Evolutionary conservation across 1,140 invertebrate species (phyloP).

Genomic region (Anoplolepis gracilipes): DNA sequence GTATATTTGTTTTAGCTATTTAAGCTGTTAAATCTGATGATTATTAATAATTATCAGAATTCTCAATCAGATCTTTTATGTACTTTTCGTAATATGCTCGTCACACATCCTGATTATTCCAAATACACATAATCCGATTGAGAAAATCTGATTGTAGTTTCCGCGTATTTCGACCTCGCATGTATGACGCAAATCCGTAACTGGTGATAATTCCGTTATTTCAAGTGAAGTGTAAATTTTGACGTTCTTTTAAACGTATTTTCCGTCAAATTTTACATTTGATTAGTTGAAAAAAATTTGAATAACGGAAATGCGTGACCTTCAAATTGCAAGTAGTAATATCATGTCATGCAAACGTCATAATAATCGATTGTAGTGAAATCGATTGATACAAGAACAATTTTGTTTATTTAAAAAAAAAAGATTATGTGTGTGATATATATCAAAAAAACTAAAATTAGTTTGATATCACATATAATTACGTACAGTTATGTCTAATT

Average conservation of each 20-base stretch:
- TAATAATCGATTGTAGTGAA: background rate
- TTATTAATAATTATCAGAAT: background rate
- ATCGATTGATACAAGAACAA: background rate
- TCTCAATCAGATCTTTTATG: background rate
- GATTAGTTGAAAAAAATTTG: slow-evolving; percentile 7
- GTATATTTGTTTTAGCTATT: background rate
- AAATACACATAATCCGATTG: slow-evolving; percentile 25
- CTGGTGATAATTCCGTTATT: slow-evolving; percentile 45
- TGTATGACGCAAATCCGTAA: slow-evolving; percentile 22
- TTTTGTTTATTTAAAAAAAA: too few species aligned
- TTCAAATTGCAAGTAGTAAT: slow-evolving; percentile 6
- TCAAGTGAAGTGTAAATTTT: slow-evolving; percentile 35
- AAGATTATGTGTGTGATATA: too few species aligned
- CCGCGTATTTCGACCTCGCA: background rate
- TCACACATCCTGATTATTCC: background rate
- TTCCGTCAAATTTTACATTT: slow-evolving; percentile 27
- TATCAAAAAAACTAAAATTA: too few species aligned
- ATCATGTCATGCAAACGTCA: background rate
- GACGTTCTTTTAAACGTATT: slow-evolving; percentile 11
- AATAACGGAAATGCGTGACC: background rate
- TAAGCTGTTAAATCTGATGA: background rate
- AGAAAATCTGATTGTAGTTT: slow-evolving; percentile 34
- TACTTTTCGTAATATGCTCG: background rate
- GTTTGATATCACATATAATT: background rate
- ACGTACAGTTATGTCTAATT: background rate